phyloP scores from a whole-genome alignment of 1,140 invertebrate genomes.

The Drosophila nannoptera region DNA sequence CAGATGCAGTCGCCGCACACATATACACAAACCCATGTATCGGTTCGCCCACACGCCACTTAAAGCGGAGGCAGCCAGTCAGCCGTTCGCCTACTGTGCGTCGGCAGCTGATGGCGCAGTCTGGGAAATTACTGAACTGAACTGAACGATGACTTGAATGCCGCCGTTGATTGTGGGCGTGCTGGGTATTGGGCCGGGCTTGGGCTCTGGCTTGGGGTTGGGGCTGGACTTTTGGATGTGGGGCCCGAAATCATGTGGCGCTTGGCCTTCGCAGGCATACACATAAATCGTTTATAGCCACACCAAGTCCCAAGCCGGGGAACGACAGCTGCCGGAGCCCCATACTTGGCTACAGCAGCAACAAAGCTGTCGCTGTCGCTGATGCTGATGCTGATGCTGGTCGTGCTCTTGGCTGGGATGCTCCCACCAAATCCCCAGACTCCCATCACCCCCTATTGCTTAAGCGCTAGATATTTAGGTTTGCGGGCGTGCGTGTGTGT shows the following conservation, averaged over 20 bases:
- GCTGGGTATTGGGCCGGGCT: slow-evolving; percentile 4
- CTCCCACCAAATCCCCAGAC: slow-evolving; percentile 31
- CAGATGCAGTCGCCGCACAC: slow-evolving; percentile 64
- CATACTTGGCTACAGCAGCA: slow-evolving; percentile 35
- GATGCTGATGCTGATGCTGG: slow-evolving; percentile 36
- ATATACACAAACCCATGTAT: slow-evolving; percentile 14
- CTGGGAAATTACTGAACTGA: slow-evolving; percentile 74
- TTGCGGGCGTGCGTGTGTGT: slow-evolving; percentile 8
- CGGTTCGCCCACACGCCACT: slow-evolving; percentile 20
- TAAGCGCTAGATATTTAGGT: slow-evolving; percentile 34
- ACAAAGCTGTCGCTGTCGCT: slow-evolving; percentile 31
- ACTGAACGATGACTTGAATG: slow-evolving; percentile 74
- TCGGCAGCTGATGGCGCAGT: slow-evolving; percentile 69
- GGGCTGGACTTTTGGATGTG: background rate
- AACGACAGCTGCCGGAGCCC: slow-evolving; percentile 42
- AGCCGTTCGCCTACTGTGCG: slow-evolving; percentile 33
- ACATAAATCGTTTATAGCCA: slow-evolving; percentile 77
- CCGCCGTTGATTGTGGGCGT: slow-evolving; percentile 34
- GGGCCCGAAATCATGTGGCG: slow-evolving; percentile 59
- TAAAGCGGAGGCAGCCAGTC: slow-evolving; percentile 26
- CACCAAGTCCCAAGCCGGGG: slow-evolving; percentile 49
- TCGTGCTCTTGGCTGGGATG: slow-evolving; percentile 58
- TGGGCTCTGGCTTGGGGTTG: background rate
- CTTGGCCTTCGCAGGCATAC: slow-evolving; percentile 59
- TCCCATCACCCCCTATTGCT: slow-evolving; percentile 6